phyloP scores from a whole-genome alignment of 2,113 vertebrate genomes.

The Melospiza georgiana region DNA sequence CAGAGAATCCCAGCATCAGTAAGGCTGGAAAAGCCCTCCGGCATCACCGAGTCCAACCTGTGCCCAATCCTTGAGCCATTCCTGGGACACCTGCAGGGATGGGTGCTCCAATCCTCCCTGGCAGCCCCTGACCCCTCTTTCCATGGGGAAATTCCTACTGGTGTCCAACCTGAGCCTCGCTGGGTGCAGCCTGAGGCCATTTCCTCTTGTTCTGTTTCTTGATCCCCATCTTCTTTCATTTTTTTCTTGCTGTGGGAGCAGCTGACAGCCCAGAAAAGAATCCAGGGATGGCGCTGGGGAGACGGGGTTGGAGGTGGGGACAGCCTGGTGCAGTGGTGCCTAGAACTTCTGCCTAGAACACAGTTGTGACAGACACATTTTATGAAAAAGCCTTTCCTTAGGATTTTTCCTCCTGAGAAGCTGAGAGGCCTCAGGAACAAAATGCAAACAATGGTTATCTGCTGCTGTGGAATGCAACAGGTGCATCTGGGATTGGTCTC shows the following conservation, averaged over 20 bases:
- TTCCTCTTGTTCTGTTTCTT: background rate
- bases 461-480: no score
- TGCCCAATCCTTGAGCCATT: accelerated
- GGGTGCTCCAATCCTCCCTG: background rate
- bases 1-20: background rate
- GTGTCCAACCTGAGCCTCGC: accelerated
- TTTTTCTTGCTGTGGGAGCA: background rate
- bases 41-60: accelerated
- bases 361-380: no score
- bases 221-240: accelerated
- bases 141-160: background rate
- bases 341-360: background rate
- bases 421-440: no score
- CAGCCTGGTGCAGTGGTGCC: background rate
- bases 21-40: background rate
- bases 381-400: no score
- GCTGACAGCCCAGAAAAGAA: background rate
- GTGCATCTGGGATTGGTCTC: no score
- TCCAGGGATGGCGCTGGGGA: no score
- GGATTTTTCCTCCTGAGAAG: no score
- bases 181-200: accelerated
- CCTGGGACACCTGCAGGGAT: background rate
- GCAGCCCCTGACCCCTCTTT: background rate
- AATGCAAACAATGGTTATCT: no score
- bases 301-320: background rate